Evolutionary conservation across 2,113 vertebrate genomes (phyloP).

Genomic region (Paramisgurnus dabryanus): DNA sequence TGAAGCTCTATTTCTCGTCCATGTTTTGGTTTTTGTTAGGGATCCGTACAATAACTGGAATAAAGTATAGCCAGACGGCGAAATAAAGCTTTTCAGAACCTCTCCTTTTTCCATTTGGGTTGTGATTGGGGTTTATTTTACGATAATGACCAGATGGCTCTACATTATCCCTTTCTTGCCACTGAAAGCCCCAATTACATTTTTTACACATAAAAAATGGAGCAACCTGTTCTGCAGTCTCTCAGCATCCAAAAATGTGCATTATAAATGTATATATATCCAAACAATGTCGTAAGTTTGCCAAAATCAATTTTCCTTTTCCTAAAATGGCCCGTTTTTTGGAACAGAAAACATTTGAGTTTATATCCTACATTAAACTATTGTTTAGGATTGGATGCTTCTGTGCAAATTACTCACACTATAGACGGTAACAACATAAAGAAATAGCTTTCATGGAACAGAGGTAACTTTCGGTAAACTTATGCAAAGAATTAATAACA

Average conservation of each 20-base stretch:
- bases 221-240: conserved; percentile 21
- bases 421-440: too few species aligned
- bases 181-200: conserved; percentile 1
- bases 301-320: background rate
- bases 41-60: too few species aligned
- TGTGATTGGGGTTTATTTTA: too few species aligned
- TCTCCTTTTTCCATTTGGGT: too few species aligned
- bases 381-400: background rate
- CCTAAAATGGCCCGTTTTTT: conserved; percentile 7
- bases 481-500: too few species aligned
- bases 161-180: background rate
- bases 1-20: too few species aligned
- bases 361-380: background rate
- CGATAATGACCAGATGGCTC: background rate
- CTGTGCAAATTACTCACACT: background rate
- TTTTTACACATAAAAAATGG: conserved; percentile 13
- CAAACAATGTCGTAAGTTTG: background rate
- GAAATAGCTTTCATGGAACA: too few species aligned
- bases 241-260: background rate
- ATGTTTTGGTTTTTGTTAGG: too few species aligned
- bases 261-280: background rate
- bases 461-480: too few species aligned
- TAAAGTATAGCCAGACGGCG: too few species aligned
- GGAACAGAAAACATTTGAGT: background rate
- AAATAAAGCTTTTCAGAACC: too few species aligned